These are phyloP conservation scores for Marmota monax DNA, from an alignment of 2,113 vertebrate species.

Conservation along the genomic window DNA sequence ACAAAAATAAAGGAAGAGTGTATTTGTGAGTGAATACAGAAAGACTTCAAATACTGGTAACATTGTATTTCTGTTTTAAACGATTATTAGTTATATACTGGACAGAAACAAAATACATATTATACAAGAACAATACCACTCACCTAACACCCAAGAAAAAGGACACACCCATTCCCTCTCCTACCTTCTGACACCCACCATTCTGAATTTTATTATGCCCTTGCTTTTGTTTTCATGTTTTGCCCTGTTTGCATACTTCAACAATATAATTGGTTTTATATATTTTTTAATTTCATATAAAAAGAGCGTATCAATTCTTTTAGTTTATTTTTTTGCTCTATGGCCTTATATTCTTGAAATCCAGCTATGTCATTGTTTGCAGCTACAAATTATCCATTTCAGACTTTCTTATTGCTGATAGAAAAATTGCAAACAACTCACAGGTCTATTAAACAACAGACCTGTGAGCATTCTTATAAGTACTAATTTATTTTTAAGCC, in stretches of 20 bases:
- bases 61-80: neutral
- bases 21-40: neutral
- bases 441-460: neutral
- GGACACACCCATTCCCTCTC: neutral
- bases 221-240: neutral
- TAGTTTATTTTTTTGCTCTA: neutral
- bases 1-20: neutral
- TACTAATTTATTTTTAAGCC: neutral
- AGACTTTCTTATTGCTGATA: neutral
- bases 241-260: neutral
- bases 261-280: neutral
- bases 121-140: neutral
- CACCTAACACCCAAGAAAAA: neutral
- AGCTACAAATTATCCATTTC: neutral
- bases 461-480: neutral
- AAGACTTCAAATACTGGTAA: neutral
- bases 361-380: neutral
- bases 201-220: neutral
- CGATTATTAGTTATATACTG: neutral
- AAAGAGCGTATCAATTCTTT: neutral
- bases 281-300: neutral
- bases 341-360: conserved; percentile 12
- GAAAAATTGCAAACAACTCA: too few species aligned
- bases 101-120: neutral
- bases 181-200: neutral